These are phyloP conservation scores for Upupa epops DNA, from an alignment of 2,113 vertebrate genomes.

Conservation along the genomic window DNA sequence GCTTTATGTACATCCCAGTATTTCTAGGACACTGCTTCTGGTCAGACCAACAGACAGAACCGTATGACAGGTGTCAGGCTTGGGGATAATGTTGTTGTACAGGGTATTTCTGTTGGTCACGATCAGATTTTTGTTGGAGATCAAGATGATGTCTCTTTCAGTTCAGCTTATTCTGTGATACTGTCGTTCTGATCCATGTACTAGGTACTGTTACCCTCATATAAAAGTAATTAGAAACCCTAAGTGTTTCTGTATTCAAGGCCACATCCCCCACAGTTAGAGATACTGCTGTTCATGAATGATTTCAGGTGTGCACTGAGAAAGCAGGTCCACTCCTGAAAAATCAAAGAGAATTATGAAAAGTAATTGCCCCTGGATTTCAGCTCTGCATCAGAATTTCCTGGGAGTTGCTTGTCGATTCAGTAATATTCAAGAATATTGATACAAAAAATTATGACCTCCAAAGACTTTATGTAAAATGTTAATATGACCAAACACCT, in stretches of 20 bases:
- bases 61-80: neutral
- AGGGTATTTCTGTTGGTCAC: neutral
- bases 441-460: neutral
- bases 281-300: slow-evolving; percentile 22
- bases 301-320: slow-evolving; percentile 6
- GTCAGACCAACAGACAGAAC: neutral
- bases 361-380: slow-evolving; percentile 34
- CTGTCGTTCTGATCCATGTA: neutral
- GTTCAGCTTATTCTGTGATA: no score
- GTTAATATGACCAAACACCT: neutral
- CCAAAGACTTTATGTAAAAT: neutral
- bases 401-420: neutral
- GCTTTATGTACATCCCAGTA: neutral
- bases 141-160: no score
- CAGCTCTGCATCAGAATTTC: slow-evolving; percentile 35
- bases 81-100: neutral
- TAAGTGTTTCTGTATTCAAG: neutral
- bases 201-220: neutral
- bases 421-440: slow-evolving; percentile 30
- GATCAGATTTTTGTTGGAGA: neutral
- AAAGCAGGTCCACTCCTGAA: neutral
- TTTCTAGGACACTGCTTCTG: neutral
- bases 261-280: neutral
- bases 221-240: neutral
- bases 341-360: slow-evolving; percentile 65